Evolutionary conservation across 1,140 invertebrate species (phyloP).

Genomic region (Drosophila kurseongensis): DNA sequence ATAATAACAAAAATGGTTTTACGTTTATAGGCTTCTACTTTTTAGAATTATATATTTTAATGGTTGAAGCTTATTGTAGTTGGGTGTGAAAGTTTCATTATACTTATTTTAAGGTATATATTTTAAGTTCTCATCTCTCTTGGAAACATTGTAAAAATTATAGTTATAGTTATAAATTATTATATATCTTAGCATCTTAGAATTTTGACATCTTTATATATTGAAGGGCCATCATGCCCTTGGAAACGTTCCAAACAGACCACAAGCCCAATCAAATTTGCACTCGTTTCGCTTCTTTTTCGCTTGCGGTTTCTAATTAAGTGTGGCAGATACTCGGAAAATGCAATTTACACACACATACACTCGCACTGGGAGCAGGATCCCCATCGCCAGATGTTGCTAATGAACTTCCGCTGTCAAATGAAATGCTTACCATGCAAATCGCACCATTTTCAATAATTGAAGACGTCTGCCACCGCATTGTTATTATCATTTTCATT

Average conservation of each 20-base stretch:
- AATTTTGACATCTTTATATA: no score
- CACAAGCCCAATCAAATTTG: conserved; percentile 48
- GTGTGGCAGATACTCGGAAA: conserved; percentile 54
- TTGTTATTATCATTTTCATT: conserved; percentile 81
- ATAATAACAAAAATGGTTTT: no score
- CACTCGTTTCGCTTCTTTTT: conserved; percentile 26
- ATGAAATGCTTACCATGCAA: conserved; percentile 78
- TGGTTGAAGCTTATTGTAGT: no score
- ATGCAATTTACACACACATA: conserved; percentile 36
- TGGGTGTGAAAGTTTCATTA: no score
- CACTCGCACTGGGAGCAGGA: background rate
- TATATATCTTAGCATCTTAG: no score
- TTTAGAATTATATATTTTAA: no score
- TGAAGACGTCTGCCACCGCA: conserved; percentile 64
- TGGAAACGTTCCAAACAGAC: conserved; percentile 12
- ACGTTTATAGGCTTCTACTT: no score
- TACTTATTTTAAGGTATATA: no score
- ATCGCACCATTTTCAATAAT: conserved; percentile 77
- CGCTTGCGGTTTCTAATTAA: conserved; percentile 69
- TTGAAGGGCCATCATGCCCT: conserved; percentile 4
- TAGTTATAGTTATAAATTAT: no score
- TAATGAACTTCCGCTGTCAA: conserved; percentile 79
- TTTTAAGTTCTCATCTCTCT: no score
- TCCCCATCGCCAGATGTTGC: conserved; percentile 40
- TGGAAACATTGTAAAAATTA: no score